Base-by-base conservation (phyloP, 2,888 invertebrate species). In the Ditula angustiorana region DNA sequence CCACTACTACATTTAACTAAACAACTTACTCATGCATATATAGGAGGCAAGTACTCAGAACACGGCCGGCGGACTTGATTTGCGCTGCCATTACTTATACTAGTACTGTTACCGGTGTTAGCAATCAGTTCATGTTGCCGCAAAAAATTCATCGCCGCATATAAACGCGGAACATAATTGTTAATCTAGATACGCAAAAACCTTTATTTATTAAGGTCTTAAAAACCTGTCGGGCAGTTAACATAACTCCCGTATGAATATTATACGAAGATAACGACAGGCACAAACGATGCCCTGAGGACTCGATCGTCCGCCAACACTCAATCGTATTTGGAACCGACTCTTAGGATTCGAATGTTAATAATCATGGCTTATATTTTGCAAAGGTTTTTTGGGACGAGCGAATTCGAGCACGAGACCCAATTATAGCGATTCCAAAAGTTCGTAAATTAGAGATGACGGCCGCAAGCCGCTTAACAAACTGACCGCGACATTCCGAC, bases 361-460 rank as follows among this genome's bases (percentile, higher is more conserved):
- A 66, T 66, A 58, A 59, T 23, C 35, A 58, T 53, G 52, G 37
- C 58, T 57, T 33, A 60, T 49, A 46, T 46, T 67, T 62, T 67
- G 67, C 56, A 57, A 66, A 23, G 58, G 62, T 71, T 79, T 76
- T 80, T 83, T 78, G 71, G 79, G 77, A 80, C 77, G 71, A 76
- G 74, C 58, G 23, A 41, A 28, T 58, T 30, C 52, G 16, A 13
- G 57, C 50, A 69, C 67, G 59, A 65, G 68, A 66, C 65, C 73
- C 73, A 77, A 78, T 77, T 74, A 78, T 71, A 75, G 72, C 78
- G 73, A 76, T 78, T 77, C 74, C 76, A 74, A 58, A 74, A 74
- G 72, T 68, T 76, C 79, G 81, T 85, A 86, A 84, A 82, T 82
- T 81, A 77, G 75, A 68, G 72, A 81, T 80, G 83, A 82, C 82